Conservation (phyloP, 1,140 invertebrate species). For the Trialeurodes vaporariorum region DNA sequence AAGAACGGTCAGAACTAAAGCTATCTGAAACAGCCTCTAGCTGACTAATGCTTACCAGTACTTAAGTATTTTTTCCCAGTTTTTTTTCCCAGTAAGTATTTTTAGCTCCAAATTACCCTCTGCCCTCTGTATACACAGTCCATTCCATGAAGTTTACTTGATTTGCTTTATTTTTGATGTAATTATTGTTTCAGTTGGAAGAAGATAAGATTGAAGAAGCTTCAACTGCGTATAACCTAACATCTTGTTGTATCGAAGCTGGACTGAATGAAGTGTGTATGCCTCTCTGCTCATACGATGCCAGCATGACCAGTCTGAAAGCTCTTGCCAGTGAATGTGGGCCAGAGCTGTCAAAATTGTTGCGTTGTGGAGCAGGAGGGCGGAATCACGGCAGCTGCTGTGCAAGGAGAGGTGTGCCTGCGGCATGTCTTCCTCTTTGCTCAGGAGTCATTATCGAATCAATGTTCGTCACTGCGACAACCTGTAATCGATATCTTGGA, state of each 20-base stretch:
- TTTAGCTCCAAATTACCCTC: too few species aligned
- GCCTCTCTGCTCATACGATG: constrained; percentile 68
- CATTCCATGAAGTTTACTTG: not conserved
- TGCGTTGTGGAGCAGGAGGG: constrained; percentile 56
- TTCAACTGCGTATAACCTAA: constrained; percentile 52
- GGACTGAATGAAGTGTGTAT: constrained; percentile 56
- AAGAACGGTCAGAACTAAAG: too few species aligned
- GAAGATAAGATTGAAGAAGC: constrained; percentile 41
- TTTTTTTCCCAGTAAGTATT: too few species aligned
- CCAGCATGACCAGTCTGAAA: constrained; percentile 61
- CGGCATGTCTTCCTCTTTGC: constrained; percentile 55
- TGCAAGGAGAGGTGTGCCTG: constrained; percentile 54
- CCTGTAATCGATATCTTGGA: constrained; percentile 64
- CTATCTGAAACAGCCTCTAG: too few species aligned
- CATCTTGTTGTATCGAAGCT: constrained; percentile 57
- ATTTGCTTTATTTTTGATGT: not conserved
- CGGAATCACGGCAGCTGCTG: constrained; percentile 65
- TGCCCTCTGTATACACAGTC: not conserved
- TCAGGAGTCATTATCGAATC: constrained; percentile 45
- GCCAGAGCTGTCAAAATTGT: constrained; percentile 51
- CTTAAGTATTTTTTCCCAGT: too few species aligned
- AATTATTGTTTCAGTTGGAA: constrained; percentile 33
- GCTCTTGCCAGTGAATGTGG: constrained; percentile 48
- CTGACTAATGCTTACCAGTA: too few species aligned
- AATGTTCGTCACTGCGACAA: constrained; percentile 43